Evolutionary conservation across 1,140 invertebrate genomes (phyloP), one percentile per base, ranked within the genome.

Genomic region (Littorina saxatilis): DNA sequence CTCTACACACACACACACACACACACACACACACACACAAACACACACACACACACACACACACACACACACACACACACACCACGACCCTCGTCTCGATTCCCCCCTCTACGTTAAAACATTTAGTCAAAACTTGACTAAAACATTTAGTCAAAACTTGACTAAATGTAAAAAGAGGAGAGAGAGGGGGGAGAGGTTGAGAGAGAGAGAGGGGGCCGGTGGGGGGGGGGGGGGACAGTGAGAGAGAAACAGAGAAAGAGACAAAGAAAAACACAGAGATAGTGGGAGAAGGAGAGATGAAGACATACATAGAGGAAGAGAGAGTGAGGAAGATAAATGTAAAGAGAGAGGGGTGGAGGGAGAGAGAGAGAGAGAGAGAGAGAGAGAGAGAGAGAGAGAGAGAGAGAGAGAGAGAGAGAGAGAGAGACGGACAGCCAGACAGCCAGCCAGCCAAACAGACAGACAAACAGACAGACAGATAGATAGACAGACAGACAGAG

Each of bases 371-470:
- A 1, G 29, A 32, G 27, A 66, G 61, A 32, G 7, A 32, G 61
- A 32, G 27, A 66, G n/a, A 63, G 0, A 63, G 37, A 40, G 20
- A 79, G 75, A 78, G 4, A 66, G 58, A 63, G 20, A 79, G 37
- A 50, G 37, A 39, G 52, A 66, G 20, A 79, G 58, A 66, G 23
- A 79, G 43, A 66, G 77, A 61, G 61, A 66, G 61, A 66, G 61
- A 17, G 29, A 17, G 61, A 35, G 15, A 20, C 29, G 20, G n/a
- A 40, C n/a, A 80, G 35, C 70, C 50, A 68, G 47, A 35, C 32
- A 70, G 11, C 20, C 39, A 68, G n/a, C 73, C 17, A 61, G 70
- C 73, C 13, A 29, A 20, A 81, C 13, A 74, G 3, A 39, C 20
- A 35, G 37, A 76, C 1, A 13, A 32, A 23, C 29, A 58, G 13